Evolutionary conservation across 2,797 vertebrate species (phyloP).

Genomic region (Dermochelys coriacea): DNA sequence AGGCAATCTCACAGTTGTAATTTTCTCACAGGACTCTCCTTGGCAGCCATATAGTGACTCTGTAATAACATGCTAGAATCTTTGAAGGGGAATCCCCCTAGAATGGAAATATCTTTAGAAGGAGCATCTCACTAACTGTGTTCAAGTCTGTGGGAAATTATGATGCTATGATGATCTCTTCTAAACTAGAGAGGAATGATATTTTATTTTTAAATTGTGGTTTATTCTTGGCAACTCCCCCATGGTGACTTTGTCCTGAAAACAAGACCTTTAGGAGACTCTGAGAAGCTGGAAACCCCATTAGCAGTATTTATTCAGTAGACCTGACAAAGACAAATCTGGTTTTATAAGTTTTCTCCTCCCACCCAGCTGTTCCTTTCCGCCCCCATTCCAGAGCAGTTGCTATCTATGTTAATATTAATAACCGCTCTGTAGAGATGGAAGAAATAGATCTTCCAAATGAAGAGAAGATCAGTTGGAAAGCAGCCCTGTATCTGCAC

Average conservation of each 20-base stretch:
- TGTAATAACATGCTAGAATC: conserved; percentile 38
- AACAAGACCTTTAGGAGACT: conserved; percentile 57
- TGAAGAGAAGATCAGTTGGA: background rate
- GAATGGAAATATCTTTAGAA: conserved; percentile 56
- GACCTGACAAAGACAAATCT: background rate
- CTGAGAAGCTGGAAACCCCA: conserved; percentile 47
- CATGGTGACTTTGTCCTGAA: conserved; percentile 52
- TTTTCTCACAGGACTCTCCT: conserved; percentile 67
- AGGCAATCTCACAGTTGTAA: conserved; percentile 56
- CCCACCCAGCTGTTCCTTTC: background rate
- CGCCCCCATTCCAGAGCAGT: background rate
- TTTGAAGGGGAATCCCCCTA: conserved; percentile 64
- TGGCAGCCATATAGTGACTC: conserved; percentile 53
- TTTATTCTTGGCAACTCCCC: conserved; percentile 71
- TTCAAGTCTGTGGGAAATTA: conserved; percentile 73
- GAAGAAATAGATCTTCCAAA: background rate
- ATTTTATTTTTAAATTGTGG: conserved; percentile 57
- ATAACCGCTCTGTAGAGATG: background rate
- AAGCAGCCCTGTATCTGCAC: background rate
- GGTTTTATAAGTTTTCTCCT: background rate
- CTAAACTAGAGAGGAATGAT: conserved; percentile 65
- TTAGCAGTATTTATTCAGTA: background rate
- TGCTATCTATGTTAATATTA: background rate
- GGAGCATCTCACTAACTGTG: conserved; percentile 38
- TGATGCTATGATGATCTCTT: conserved; percentile 68